Evolutionary conservation across 2,888 invertebrate species (phyloP).

Genomic region (Uloborus plumipes): DNA sequence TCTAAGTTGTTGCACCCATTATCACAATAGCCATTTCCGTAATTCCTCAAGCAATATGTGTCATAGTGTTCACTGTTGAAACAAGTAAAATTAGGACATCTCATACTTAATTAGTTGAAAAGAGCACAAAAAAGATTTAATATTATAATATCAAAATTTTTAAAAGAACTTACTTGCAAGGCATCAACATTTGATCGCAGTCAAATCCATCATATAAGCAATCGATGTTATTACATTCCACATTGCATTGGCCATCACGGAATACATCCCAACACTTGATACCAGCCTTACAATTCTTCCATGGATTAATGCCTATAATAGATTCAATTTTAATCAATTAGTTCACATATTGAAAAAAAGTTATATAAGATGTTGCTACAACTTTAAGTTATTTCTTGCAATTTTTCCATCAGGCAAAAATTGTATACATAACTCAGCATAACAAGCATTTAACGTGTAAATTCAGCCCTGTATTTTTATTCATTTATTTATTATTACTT

Average conservation of each 20-base stretch:
- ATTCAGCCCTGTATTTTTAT: too few species aligned
- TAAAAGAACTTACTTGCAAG: conserved; percentile 61
- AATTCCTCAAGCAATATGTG: conserved; percentile 91
- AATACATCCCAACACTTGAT: conserved; percentile 93
- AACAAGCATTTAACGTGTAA: too few species aligned
- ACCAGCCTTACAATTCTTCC: conserved; percentile 90
- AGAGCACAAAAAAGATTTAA: background rate
- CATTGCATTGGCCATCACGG: conserved; percentile 89
- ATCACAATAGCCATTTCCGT: conserved; percentile 94
- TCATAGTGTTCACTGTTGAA: conserved; percentile 83
- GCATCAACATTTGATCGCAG: conserved; percentile 78
- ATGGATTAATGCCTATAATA: conserved; percentile 78
- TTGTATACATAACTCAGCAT: too few species aligned
- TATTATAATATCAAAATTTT: background rate
- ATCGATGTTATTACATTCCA: conserved; percentile 93
- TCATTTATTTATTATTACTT: too few species aligned
- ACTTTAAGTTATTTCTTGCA: background rate
- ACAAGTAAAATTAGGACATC: conserved; percentile 8
- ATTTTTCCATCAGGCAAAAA: background rate
- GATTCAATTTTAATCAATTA: background rate
- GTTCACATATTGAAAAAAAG: background rate
- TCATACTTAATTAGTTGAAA: background rate
- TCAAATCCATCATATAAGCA: conserved; percentile 97
- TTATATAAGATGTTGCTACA: background rate
- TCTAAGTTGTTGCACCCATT: conserved; percentile 95